Percentiles rank a stretch among this genome's conserved stretches.
These are phyloP conservation scores for Clistopyga incitator DNA, from an alignment of 2,888 invertebrate species.

Conservation along the genomic window DNA sequence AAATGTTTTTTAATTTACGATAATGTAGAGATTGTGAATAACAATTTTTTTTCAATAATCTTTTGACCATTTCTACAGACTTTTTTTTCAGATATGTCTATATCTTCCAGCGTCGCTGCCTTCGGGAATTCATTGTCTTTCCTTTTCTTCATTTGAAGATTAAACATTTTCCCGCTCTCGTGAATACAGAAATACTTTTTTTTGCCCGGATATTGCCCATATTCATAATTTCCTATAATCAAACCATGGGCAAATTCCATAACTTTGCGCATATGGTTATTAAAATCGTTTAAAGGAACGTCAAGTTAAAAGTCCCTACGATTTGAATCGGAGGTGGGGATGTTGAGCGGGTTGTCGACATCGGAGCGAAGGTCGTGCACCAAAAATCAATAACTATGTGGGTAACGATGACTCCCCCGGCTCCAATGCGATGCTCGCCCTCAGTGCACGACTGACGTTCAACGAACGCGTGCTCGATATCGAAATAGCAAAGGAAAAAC, in stretches of 20 bases:
- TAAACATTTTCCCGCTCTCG: not conserved
- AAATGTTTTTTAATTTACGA: constrained; percentile 50
- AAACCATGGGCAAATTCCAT: not conserved
- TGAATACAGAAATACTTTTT: not conserved
- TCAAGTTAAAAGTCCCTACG: not conserved
- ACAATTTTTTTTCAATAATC: constrained; percentile 19
- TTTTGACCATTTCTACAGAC: constrained; percentile 23
- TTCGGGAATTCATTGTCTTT: too few relatives aligned
- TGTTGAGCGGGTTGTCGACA: constrained; percentile 28
- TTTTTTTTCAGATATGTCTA: not conserved
- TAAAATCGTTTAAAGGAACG: not conserved
- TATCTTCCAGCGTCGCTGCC: too few relatives aligned
- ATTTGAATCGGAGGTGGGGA: constrained; percentile 30
- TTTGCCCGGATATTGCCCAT: not conserved
- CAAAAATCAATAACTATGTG: constrained; percentile 66
- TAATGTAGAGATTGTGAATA: constrained; percentile 37
- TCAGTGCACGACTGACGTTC: constrained; percentile 47
- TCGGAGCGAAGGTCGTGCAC: constrained; percentile 53
- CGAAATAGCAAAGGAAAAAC: constrained; percentile 12
- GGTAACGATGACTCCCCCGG: constrained; percentile 27
- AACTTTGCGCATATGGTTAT: not conserved
- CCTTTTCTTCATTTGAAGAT: too few relatives aligned
- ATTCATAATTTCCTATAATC: not conserved
- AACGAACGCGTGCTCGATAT: constrained; percentile 31
- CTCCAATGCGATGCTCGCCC: constrained; percentile 26